These are phyloP conservation scores for Trematomus loennbergii DNA, from an alignment of 2,113 vertebrate species.

Conservation along the genomic window DNA sequence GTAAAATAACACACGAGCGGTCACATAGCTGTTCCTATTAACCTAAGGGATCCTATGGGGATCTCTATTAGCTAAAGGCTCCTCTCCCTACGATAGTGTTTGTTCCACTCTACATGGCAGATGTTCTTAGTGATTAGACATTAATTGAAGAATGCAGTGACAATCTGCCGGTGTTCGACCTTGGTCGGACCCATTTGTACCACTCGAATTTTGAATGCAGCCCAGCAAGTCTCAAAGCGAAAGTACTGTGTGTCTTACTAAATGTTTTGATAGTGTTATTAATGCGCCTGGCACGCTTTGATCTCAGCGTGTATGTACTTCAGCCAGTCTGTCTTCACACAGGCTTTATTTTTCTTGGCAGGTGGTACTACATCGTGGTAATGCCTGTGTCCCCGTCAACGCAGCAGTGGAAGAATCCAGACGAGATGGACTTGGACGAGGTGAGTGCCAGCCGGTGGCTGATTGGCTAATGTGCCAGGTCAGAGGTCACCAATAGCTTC, in stretches of 20 bases:
- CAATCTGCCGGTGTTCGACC: conserved; percentile 69
- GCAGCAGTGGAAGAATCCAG: conserved; percentile 88
- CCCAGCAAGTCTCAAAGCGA: conserved; percentile 24
- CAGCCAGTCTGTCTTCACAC: conserved; percentile 37
- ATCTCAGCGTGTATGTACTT: conserved; percentile 33
- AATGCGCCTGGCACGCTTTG: conserved; percentile 39
- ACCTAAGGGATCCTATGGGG: conserved; percentile 68
- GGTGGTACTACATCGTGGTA: conserved; percentile 98
- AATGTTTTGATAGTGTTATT: conserved; percentile 46
- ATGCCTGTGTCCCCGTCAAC: conserved; percentile 87
- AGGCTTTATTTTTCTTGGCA: conserved; percentile 73
- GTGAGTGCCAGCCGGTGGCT: conserved; percentile 76
- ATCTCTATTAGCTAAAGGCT: conserved; percentile 60
- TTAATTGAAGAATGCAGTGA: conserved; percentile 72
- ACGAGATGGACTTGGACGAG: conserved; percentile 96
- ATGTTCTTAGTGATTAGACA: conserved; percentile 79
- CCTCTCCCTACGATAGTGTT: conserved; percentile 64
- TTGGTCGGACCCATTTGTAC: conserved; percentile 51
- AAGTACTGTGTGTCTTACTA: conserved; percentile 25
- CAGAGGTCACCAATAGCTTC: conserved; percentile 53
- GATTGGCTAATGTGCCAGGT: conserved; percentile 63
- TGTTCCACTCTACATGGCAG: conserved; percentile 75
- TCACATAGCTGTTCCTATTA: conserved; percentile 64
- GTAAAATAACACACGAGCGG: conserved; percentile 25
- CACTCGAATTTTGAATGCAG: conserved; percentile 49